A percentile compares a stretch with the other conserved stretches of the same genome.
Conservation (phyloP, 2,113 vertebrate species). For the Tragulus kanchil region DNA sequence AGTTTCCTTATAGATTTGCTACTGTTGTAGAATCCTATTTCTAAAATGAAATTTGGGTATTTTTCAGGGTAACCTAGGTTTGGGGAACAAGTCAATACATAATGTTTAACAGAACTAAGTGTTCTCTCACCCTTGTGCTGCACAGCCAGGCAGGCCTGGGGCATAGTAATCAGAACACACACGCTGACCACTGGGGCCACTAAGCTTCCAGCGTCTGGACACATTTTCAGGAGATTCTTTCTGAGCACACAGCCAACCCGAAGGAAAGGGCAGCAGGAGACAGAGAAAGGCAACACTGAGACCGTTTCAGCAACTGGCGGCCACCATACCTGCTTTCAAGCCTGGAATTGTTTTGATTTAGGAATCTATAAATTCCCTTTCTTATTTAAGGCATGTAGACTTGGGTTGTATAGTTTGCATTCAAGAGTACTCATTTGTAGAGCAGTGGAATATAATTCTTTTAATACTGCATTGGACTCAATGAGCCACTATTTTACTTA, state of each 20-base stretch:
- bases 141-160: not conserved
- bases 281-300: not conserved
- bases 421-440: not conserved
- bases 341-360: not conserved
- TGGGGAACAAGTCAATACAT: not conserved
- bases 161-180: too few species aligned
- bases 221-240: not conserved
- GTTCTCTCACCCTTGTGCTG: not conserved
- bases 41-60: not conserved
- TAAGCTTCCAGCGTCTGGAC: not conserved
- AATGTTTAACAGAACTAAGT: not conserved
- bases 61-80: not conserved
- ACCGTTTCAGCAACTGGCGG: not conserved
- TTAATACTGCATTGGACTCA: not conserved
- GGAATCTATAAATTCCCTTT: not conserved
- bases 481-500: not conserved
- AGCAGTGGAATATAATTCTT: not conserved
- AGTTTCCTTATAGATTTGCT: not conserved
- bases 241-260: not conserved
- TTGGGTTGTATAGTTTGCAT: not conserved
- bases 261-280: not conserved
- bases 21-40: not conserved
- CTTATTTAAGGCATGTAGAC: not conserved
- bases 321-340: not conserved
- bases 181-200: not conserved